These are phyloP conservation scores for Silurus meridionalis DNA, from an alignment of 2,113 vertebrate genomes.

Conservation along the genomic window DNA sequence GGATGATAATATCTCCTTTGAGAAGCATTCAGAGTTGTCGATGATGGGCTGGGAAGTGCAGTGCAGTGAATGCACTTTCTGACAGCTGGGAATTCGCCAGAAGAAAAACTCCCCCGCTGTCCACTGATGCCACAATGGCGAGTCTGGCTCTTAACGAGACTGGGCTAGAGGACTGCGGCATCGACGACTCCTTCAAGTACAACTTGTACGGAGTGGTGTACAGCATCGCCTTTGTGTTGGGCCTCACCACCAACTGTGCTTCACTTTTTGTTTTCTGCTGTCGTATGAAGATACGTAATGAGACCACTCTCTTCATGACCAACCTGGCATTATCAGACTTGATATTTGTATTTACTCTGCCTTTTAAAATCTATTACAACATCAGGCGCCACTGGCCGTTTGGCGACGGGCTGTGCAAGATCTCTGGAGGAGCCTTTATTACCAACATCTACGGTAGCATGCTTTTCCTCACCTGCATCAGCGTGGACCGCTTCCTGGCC, in stretches of 20 bases:
- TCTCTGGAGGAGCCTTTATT: slow-evolving; percentile 94
- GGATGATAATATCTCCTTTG: slow-evolving; percentile 3
- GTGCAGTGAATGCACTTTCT: background rate
- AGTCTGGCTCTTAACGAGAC: slow-evolving; percentile 76
- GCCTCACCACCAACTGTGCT: slow-evolving; percentile 93
- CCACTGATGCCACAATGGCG: slow-evolving; percentile 62
- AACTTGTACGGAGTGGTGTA: slow-evolving; percentile 93
- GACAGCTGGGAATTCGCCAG: slow-evolving; percentile 28
- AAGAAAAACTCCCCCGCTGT: background rate
- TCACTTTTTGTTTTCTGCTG: slow-evolving; percentile 96
- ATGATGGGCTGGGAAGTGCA: slow-evolving; percentile 14
- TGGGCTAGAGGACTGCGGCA: slow-evolving; percentile 85
- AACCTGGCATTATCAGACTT: slow-evolving; percentile 92
- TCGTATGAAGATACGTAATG: slow-evolving; percentile 90
- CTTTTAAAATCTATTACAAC: slow-evolving; percentile 97
- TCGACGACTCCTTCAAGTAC: slow-evolving; percentile 97
- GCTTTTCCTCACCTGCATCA: slow-evolving; percentile 97
- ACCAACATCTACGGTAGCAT: slow-evolving; percentile 98
- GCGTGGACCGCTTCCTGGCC: slow-evolving; percentile 92
- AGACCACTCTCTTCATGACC: slow-evolving; percentile 97
- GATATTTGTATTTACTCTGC: slow-evolving; percentile 93
- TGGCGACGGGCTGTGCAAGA: slow-evolving; percentile 92
- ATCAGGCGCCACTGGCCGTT: slow-evolving; percentile 96
- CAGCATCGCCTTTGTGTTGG: slow-evolving; percentile 91
- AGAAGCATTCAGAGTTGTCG: background rate